These are phyloP conservation scores for Pristionchus arcanus DNA, from an alignment of 2,888 invertebrate species.

Conservation along the genomic window DNA sequence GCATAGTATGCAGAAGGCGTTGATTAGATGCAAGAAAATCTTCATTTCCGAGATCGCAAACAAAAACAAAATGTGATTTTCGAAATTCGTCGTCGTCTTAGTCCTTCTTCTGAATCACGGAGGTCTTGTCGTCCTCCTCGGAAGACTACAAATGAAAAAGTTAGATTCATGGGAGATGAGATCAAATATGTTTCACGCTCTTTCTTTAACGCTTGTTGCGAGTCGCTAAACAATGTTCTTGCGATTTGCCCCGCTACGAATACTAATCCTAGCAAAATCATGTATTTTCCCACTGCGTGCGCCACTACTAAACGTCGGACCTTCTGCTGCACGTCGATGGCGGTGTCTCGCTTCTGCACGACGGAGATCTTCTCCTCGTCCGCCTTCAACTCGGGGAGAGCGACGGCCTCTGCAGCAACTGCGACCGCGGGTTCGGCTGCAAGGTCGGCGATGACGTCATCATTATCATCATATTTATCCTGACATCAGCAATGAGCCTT, in stretches of 20 bases:
- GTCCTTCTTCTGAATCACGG: conserved; percentile 50
- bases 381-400: neutral
- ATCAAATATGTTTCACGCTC: neutral
- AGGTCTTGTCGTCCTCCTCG: conserved; percentile 48
- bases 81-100: conserved; percentile 25
- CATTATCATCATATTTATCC: neutral
- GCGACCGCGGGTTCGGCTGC: neutral
- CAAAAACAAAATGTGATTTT: neutral
- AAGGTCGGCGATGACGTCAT: neutral
- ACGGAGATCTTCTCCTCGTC: conserved; percentile 50
- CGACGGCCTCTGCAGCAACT: conserved; percentile 2
- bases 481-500: neutral
- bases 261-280: neutral
- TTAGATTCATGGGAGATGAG: too few species aligned
- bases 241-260: too few species aligned
- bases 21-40: neutral
- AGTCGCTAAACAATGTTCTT: too few species aligned
- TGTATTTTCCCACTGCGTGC: neutral
- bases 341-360: conserved; percentile 47
- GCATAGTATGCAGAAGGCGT: neutral
- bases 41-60: neutral
- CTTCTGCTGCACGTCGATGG: conserved; percentile 48
- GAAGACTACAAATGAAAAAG: neutral
- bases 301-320: neutral
- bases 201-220: too few species aligned